These are phyloP conservation scores for Heliothis virescens DNA, from an alignment of 1,140 invertebrate genomes.

Conservation along the genomic window DNA sequence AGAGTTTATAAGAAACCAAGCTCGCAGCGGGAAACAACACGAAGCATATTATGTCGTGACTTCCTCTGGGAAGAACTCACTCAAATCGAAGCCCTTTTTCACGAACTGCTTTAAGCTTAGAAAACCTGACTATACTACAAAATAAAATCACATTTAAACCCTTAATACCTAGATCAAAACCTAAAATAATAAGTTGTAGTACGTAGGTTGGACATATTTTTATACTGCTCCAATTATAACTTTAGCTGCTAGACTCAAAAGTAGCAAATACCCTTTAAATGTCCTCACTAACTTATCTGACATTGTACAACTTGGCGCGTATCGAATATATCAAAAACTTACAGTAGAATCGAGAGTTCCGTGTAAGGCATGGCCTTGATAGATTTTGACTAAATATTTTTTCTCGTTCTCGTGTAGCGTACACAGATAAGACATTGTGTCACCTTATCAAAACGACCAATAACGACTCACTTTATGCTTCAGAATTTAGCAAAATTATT, in stretches of 20 bases:
- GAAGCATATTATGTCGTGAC: constrained; percentile 59
- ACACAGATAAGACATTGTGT: constrained; percentile 78
- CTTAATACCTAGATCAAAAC: neutral
- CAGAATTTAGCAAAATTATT: constrained; percentile 41
- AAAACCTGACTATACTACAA: neutral
- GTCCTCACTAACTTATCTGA: constrained; percentile 78
- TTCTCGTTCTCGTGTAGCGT: constrained; percentile 60
- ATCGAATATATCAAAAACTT: constrained; percentile 61
- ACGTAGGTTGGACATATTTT: neutral
- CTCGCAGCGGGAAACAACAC: constrained; percentile 58
- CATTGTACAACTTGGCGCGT: constrained; percentile 68
- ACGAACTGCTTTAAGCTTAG: constrained; percentile 20
- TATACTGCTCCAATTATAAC: neutral
- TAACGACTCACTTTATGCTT: constrained; percentile 42
- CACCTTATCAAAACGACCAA: constrained; percentile 66
- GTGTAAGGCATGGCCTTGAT: constrained; percentile 75
- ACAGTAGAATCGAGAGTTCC: constrained; percentile 71
- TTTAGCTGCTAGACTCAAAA: neutral
- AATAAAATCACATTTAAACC: neutral
- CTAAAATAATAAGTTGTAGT: neutral
- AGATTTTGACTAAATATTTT: constrained; percentile 76
- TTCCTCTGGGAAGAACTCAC: constrained; percentile 47
- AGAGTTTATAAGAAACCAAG: constrained; percentile 43
- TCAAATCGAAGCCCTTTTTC: constrained; percentile 45
- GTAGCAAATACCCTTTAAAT: constrained; percentile 61